phyloP scores from a whole-genome alignment of 2,113 vertebrate species.

The Misgurnus anguillicaudatus region DNA sequence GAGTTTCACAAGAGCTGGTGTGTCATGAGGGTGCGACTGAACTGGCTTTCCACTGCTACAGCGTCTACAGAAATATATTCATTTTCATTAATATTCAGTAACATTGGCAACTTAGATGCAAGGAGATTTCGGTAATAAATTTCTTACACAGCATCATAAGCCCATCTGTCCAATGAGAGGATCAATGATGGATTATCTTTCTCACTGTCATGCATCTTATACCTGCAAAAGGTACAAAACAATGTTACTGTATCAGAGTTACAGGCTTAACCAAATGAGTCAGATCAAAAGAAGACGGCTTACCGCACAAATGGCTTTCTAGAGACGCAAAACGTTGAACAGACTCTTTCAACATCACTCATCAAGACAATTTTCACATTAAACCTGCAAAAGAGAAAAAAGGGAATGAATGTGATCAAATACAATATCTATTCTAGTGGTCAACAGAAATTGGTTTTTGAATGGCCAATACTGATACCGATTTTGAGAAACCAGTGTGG shows the following conservation, averaged over 20 bases:
- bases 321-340: conserved; percentile 28
- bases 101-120: no score
- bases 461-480: no score
- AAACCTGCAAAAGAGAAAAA: not conserved
- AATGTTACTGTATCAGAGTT: not conserved
- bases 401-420: no score
- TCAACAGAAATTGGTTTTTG: no score
- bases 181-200: not conserved
- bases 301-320: not conserved
- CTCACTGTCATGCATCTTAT: conserved; percentile 18
- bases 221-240: not conserved
- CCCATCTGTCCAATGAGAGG: conserved; percentile 22
- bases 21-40: not conserved
- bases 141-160: conserved; percentile 4
- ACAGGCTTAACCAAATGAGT: not conserved
- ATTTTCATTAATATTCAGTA: not conserved
- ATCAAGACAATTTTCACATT: not conserved
- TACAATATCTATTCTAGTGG: no score
- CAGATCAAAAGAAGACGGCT: not conserved
- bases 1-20: conserved; percentile 14
- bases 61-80: not conserved
- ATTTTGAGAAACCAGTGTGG: no score
- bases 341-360: not conserved
- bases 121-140: not conserved
- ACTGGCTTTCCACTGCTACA: not conserved